Evolutionary conservation across 2,797 vertebrate species (phyloP), one percentile per base, ranked within the genome.

Genomic region (Sciaenops ocellatus): DNA sequence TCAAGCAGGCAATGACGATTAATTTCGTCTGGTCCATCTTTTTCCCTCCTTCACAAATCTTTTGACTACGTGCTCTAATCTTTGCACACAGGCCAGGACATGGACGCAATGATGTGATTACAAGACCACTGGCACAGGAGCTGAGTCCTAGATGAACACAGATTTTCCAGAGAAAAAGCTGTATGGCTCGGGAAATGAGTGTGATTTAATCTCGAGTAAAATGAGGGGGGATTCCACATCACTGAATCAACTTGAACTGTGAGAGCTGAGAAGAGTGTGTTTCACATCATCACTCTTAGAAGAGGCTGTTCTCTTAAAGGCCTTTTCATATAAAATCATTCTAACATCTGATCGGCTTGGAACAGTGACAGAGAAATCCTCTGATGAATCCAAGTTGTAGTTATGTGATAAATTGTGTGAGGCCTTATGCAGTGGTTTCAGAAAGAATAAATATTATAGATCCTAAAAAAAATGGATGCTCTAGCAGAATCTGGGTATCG

Each of bases 161-260:
- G 64, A 86, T 86, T 90, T 91, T 85, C 78, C 82, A 68, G 47
- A 64, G 75, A 81, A 87, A 82, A 60, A 2, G 52, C 48, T 80
- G 78, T 60, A 63, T 6, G 47, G 63, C 57, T 75, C 69, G 22
- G 74, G 57, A 76, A 73, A 64, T 74, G 38, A 76, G 44, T 17
- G 41, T 78, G 67, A 83, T 81, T 83, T 72, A 65, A 73, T 78
- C 34, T 0, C 11, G 61, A 63, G 52, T 65, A 56, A 77, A 61
- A 62, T 59, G 24, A 79, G 67, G 80, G 73, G 77, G 42, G 52
- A 70, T 82, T 90, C 79, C 80, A 83, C 67, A 73, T 86, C 67
- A 52, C 66, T 63, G 54, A 80, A 61, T 86, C 46, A 78, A 63
- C 60, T n/a, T 62, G 17, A 78, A 76, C 57, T 47, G 51, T 30